Evolutionary conservation across 2,797 vertebrate species (phyloP), one percentile per base, ranked within the genome.

Genomic region (Chromobotia macracanthus): DNA sequence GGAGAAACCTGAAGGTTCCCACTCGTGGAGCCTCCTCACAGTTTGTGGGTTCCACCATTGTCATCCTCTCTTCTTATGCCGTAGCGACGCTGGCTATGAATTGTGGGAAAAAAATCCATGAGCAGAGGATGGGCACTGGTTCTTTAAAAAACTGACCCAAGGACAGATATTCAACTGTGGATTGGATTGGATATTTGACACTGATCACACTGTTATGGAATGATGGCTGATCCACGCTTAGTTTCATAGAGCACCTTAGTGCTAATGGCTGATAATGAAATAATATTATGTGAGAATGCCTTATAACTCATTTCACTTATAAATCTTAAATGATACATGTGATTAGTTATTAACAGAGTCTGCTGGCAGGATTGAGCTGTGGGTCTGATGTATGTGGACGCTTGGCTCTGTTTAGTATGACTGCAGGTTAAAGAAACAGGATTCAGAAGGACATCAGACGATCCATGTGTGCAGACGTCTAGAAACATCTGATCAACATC

Each of bases 81-180:
- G 80, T 91, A 55, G 91, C 92, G 28, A 89, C 89, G 8, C 86
- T 93, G 53, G 91, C 91, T 10, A 93, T 94, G 93, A 93, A 92
- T 89, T 92, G 87, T 63, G 90, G 91, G 70, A 93, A 94, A 84
- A 91, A 53, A 41, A 80, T 90, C 70, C 88, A 86, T 46, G 89
- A 90, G 35, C 88, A 90, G 18, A 87, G 87, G 81, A 75, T 87
- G 53, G 48, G 48, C 41, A 44, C 19, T 44, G 31, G 12, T 18
- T 15, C 46, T 31, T 64, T 79, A 23, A 79, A 78, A 72, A 72
- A 72, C 75, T 69, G 35, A 92, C 90, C 70, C 51, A 16, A 50
- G 15, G 48, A 31, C 12, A 28, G 60, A 31, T n/a, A n/a, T 31
- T 31, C 31, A 31, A 5, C n/a, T n/a, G n/a, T n/a, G n/a, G n/a